phyloP scores from a whole-genome alignment of 1,140 invertebrate species.

The Tetranychus urticae region DNA sequence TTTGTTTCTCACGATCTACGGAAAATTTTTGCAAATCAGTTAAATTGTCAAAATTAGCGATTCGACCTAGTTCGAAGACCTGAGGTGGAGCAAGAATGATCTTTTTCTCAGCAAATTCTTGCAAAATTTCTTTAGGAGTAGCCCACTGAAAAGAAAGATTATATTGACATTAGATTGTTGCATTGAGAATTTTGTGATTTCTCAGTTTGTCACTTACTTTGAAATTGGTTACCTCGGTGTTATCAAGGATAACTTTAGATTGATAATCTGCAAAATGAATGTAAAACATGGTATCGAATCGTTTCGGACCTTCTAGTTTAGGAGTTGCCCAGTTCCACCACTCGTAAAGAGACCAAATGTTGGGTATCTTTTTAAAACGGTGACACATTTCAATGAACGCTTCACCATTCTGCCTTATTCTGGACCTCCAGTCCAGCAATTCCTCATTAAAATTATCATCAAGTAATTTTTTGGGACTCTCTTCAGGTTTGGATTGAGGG shows the following conservation, averaged over 20 bases:
- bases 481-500: too few relatives aligned
- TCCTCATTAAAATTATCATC: constrained; percentile 16
- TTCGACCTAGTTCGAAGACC: constrained; percentile 21
- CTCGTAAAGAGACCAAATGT: constrained; percentile 50
- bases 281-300: constrained; percentile 54
- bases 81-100: constrained; percentile 25
- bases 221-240: constrained; percentile 37
- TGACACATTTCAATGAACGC: constrained; percentile 46
- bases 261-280: constrained; percentile 32
- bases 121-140: constrained; percentile 18
- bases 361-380: constrained; percentile 42
- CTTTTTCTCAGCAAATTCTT: constrained; percentile 14
- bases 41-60: constrained; percentile 10
- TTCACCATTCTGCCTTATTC: constrained; percentile 39
- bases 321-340: constrained; percentile 73
- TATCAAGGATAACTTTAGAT: constrained; percentile 28
- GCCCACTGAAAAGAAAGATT: constrained; percentile 17
- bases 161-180: background rate
- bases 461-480: background rate
- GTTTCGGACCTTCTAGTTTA: constrained; percentile 19
- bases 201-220: constrained; percentile 25
- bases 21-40: constrained; percentile 16
- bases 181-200: too few relatives aligned
- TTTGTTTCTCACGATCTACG: constrained; percentile 14
- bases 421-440: constrained; percentile 36